Percentiles rank a stretch among this genome's conserved stretches.
Conservation (phyloP, 2,797 vertebrate genomes). For the Potorous gilbertii region DNA sequence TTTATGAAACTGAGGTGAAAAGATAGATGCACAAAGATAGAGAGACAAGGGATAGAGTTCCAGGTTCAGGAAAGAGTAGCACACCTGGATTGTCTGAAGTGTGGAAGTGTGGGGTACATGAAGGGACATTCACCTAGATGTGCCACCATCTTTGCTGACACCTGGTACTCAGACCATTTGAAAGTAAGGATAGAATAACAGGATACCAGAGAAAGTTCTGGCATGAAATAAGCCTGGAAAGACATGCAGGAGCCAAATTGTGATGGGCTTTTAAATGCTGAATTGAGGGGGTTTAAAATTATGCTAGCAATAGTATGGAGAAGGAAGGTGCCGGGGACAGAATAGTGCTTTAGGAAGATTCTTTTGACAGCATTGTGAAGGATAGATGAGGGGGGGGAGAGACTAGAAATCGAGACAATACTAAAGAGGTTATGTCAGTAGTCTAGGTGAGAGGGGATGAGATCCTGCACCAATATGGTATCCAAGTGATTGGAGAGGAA, state of each 20-base stretch:
- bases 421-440: too few species aligned
- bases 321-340: too few species aligned
- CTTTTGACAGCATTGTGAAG: too few species aligned
- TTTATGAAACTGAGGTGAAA: not conserved
- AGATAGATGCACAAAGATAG: not conserved
- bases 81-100: fast-evolving
- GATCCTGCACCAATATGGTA: too few species aligned
- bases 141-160: not conserved
- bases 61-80: not conserved
- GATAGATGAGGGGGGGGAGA: too few species aligned
- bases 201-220: not conserved
- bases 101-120: too few species aligned
- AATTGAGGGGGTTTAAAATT: too few species aligned
- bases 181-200: not conserved
- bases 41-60: not conserved
- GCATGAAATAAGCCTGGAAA: not conserved
- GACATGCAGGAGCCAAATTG: not conserved
- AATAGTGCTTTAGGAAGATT: too few species aligned
- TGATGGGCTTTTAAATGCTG: not conserved
- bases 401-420: too few species aligned
- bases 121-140: not conserved
- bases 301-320: too few species aligned
- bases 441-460: too few species aligned
- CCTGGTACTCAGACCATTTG: not conserved
- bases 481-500: too few species aligned